Evolutionary conservation across 2,113 vertebrate species (phyloP).

Genomic region (Catharus bicknelli): DNA sequence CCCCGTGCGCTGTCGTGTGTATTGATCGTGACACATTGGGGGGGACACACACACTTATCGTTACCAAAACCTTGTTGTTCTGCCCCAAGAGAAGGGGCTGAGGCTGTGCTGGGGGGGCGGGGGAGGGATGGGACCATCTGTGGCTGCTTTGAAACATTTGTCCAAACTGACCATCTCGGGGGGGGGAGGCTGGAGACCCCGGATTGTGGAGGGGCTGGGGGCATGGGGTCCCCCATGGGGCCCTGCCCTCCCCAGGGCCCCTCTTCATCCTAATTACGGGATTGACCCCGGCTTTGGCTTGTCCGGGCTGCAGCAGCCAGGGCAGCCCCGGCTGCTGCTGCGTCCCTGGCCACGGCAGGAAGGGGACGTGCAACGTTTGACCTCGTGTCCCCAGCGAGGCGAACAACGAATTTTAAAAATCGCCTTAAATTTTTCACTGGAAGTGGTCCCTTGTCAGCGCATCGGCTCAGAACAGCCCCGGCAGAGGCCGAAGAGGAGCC

Average conservation of each 20-base stretch:
- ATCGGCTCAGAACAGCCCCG: neutral
- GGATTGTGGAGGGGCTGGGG: neutral
- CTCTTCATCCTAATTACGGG: neutral
- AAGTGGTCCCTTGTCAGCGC: neutral
- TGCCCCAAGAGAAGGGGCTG: neutral
- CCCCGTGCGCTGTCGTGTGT: neutral
- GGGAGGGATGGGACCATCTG: neutral
- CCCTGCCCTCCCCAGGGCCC: neutral
- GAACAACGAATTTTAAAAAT: neutral
- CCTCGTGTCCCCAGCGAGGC: neutral
- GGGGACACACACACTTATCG: neutral
- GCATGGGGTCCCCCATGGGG: neutral
- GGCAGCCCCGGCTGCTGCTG: neutral
- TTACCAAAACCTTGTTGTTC: constrained; percentile 25
- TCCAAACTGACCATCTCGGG: neutral
- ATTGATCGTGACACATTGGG: neutral
- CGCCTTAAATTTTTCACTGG: constrained; percentile 69
- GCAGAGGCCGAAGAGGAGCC: neutral
- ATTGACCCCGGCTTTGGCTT: neutral
- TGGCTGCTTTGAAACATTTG: constrained; percentile 12
- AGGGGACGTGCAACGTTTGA: neutral
- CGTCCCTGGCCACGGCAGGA: neutral
- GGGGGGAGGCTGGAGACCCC: neutral
- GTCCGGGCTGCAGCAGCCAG: neutral
- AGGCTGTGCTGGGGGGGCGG: neutral